These are phyloP conservation scores for Naja naja DNA, from an alignment of 2,113 vertebrate genomes.

Conservation along the genomic window DNA sequence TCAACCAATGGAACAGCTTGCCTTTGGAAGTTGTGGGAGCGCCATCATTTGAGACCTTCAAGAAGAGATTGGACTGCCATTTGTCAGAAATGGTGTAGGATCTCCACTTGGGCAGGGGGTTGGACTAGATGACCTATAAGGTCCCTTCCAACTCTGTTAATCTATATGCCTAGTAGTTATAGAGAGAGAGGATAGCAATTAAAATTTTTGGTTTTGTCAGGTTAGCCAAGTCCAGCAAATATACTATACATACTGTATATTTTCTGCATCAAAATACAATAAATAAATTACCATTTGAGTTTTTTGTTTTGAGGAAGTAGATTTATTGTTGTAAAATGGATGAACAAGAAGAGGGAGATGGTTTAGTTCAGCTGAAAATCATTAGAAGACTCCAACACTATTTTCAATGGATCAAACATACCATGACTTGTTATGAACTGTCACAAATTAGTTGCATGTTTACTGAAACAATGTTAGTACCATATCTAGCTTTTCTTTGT, in stretches of 20 bases:
- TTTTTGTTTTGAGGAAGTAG: not conserved
- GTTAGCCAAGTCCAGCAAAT: not conserved
- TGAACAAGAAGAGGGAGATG: not conserved
- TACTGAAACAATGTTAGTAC: not conserved
- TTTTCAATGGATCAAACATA: not conserved
- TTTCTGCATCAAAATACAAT: not conserved
- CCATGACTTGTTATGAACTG: not conserved
- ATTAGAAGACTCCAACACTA: not conserved
- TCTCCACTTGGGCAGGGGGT: too few relatives aligned
- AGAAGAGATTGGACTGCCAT: too few relatives aligned
- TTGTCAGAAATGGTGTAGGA: too few relatives aligned
- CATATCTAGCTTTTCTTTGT: not conserved
- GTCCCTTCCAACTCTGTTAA: too few relatives aligned
- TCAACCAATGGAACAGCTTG: too few relatives aligned
- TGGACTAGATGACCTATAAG: too few relatives aligned
- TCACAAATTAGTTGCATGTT: not conserved
- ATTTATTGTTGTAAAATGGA: not conserved
- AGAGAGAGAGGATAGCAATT: not conserved
- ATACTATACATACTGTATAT: not conserved
- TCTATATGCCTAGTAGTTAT: not conserved
- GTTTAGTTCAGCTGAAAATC: not conserved
- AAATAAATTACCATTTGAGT: not conserved
- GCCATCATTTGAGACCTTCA: too few relatives aligned
- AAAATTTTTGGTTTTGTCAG: not conserved
- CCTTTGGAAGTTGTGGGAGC: too few relatives aligned